Evolutionary conservation across 64 coral and sea anemone species (phyloP).

Genomic region (Catalaphyllia jardinei): DNA sequence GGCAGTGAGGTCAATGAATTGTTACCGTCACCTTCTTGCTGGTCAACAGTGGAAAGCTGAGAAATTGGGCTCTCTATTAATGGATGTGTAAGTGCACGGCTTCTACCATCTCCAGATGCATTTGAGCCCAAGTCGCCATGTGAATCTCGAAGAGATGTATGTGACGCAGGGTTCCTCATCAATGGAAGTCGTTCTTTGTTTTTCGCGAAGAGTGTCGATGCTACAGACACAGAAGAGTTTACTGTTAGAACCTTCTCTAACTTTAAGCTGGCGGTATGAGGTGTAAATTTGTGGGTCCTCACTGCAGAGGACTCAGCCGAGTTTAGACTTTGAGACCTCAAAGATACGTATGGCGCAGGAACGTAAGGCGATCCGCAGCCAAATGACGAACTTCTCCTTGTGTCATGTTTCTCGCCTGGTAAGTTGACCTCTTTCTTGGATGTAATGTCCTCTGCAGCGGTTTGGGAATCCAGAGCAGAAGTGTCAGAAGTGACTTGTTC

Average conservation of each 20-base stretch:
- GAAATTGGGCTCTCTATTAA: neutral
- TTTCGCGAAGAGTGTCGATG: neutral
- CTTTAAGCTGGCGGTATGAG: neutral
- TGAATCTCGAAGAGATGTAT: neutral
- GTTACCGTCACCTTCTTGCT: neutral
- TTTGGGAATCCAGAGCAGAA: neutral
- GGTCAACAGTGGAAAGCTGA: neutral
- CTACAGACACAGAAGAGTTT: neutral
- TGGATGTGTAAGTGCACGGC: neutral
- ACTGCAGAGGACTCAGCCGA: neutral
- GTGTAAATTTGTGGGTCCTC: neutral
- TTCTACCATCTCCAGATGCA: neutral
- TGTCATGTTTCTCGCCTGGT: neutral
- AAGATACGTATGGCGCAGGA: neutral
- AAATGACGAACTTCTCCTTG: neutral
- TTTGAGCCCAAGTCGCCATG: neutral
- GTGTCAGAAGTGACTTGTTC: neutral
- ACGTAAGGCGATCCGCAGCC: neutral
- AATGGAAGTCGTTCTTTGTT: too few relatives aligned
- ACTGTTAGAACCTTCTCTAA: neutral
- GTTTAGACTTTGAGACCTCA: neutral
- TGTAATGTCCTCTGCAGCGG: neutral
- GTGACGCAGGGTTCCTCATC: neutral
- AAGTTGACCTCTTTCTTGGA: neutral
- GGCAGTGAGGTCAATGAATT: neutral